Base-by-base conservation (phyloP, 2,113 vertebrate genomes). In the Pachycephala philippinensis region DNA sequence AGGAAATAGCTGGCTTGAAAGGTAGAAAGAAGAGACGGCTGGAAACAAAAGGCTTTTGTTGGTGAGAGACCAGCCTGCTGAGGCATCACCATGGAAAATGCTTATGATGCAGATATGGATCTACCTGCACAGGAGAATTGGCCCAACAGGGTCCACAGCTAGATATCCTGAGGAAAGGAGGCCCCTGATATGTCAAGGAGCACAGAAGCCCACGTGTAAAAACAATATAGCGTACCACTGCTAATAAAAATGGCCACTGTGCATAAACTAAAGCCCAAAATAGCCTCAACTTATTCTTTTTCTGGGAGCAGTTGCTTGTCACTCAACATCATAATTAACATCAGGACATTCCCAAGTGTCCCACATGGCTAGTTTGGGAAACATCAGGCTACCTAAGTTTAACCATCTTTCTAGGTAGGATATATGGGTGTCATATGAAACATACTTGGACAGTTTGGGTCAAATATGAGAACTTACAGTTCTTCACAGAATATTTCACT, bases 1-100 rank as follows among this genome's bases (percentile, higher is more conserved):
- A 97, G 80, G 76, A 97, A 97, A 97, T 93, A 95, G 72, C 63
- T 97, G 90, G 69, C 88, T 71, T 88, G 63, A 89, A 90, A 95
- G 68, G 77, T 82, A 83, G 65, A 79, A 94, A 77, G 68, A 90
- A 85, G 66, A 93, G 79, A 72, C 4, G 14, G 7, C 35, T 85
- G 31, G 24, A 87, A 94, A 93, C 84, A 97, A 91, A 96, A 71
- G 45, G 40, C 27, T 44, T 89, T 70, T 92, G 71, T 91, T 85
- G 52, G 22, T 17, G 7, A 84, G 9, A 84, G n/a, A 90, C 57
- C 31, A 69, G 45, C 30, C 30, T 1, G 0, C 22, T 79, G 53
- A 68, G 22, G 24, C n/a, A 39, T 40, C 1, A 1, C 56, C 5
- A 3, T 39, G 44, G 47, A 91, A 92, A 82, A 57, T 40, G 15